phyloP scores from a whole-genome alignment of 2,888 invertebrate genomes.

The Steromphala cineraria region DNA sequence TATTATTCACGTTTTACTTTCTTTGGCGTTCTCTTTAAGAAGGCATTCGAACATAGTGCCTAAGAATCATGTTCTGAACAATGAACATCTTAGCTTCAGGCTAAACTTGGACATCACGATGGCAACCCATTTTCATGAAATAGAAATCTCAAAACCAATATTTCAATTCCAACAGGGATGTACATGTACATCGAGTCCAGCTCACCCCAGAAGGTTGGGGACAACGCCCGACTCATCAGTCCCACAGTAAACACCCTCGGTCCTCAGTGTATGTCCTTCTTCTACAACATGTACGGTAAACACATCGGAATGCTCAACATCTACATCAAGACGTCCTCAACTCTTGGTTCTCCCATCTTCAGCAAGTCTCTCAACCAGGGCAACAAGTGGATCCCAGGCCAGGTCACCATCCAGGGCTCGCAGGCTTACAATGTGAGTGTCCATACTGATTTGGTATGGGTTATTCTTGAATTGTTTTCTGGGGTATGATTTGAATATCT shows the following conservation, averaged over 20 bases:
- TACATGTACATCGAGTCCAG: conserved; percentile 67
- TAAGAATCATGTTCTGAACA: no score
- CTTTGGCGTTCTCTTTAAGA: no score
- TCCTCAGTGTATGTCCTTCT: conserved; percentile 61
- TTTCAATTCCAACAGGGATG: conserved; percentile 47
- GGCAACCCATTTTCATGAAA: no score
- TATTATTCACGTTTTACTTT: no score
- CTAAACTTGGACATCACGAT: no score
- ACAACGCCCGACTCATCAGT: conserved; percentile 57
- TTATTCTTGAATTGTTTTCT: no score
- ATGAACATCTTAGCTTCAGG: no score
- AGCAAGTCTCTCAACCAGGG: conserved; percentile 54
- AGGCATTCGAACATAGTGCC: no score
- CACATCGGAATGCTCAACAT: conserved; percentile 57
- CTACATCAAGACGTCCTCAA: conserved; percentile 45
- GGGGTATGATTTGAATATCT: no score
- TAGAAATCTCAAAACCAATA: no score
- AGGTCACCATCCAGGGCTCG: conserved; percentile 46
- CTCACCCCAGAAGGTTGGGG: conserved; percentile 42
- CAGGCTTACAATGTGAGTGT: conserved; percentile 44
- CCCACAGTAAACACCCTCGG: conserved; percentile 34
- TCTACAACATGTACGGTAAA: conserved; percentile 60
- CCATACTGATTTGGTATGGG: no score
- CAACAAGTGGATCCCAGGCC: conserved; percentile 57
- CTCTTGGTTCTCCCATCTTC: conserved; percentile 52